Evolutionary conservation across 2,888 invertebrate genomes (phyloP).

Genomic region (Antheraea assamensis): DNA sequence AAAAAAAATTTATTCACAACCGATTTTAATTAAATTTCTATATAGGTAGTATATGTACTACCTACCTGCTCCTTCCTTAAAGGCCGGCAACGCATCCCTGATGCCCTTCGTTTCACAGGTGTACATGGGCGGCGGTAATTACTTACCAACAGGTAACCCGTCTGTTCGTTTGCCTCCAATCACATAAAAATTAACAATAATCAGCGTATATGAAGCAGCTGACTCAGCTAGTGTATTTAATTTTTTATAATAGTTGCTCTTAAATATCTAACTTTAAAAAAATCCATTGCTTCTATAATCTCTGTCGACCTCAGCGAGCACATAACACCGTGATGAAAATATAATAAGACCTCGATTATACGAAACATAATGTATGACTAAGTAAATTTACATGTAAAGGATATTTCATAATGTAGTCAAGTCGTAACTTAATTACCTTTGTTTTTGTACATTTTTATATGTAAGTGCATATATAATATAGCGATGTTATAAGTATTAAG

Average conservation of each 20-base stretch:
- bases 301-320: not conserved
- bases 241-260: not conserved
- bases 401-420: not conserved
- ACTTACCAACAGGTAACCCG: too few species aligned
- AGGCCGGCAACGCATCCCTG: too few species aligned
- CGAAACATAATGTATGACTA: not conserved
- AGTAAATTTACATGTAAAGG: conserved; percentile 3
- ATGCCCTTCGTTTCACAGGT: too few species aligned
- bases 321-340: not conserved
- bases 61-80: too few species aligned
- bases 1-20: too few species aligned
- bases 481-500: not conserved
- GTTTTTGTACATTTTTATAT: not conserved
- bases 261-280: not conserved
- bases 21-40: too few species aligned
- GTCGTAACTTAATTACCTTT: not conserved
- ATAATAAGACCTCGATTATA: not conserved
- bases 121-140: too few species aligned
- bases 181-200: too few species aligned
- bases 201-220: too few species aligned
- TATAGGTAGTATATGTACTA: too few species aligned
- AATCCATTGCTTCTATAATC: not conserved
- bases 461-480: not conserved
- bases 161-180: too few species aligned
- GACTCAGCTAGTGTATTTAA: too few species aligned